Evolutionary conservation across 2,797 vertebrate genomes (phyloP).

Genomic region (Petrocephalus sullivani): DNA sequence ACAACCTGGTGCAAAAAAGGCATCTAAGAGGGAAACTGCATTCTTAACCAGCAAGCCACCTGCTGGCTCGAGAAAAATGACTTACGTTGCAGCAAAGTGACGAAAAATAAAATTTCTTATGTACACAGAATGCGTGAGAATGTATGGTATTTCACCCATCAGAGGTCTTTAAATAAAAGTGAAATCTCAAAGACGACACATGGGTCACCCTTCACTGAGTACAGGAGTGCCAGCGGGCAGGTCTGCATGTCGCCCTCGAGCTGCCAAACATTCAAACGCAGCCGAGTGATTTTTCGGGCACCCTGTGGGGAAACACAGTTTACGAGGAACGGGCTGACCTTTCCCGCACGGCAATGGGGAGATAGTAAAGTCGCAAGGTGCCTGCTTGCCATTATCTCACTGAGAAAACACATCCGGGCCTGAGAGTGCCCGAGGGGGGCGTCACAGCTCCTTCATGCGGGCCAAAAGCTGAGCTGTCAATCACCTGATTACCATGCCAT

Average conservation of each 20-base stretch:
- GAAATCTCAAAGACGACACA: not conserved
- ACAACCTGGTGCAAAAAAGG: not conserved
- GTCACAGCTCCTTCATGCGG: not conserved
- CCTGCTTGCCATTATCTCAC: not conserved
- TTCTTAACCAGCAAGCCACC: not conserved
- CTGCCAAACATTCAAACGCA: not conserved
- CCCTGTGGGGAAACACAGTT: not conserved
- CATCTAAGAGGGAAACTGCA: not conserved
- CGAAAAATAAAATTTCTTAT: not conserved
- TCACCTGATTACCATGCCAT: not conserved
- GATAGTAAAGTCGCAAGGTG: not conserved
- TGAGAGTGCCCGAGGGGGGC: not conserved
- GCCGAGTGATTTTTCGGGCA: not conserved
- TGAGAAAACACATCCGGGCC: not conserved
- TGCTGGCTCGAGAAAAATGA: not conserved
- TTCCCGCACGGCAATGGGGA: not conserved
- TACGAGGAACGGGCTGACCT: not conserved
- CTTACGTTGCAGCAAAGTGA: not conserved
- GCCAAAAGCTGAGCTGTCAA: not conserved
- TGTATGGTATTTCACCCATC: not conserved
- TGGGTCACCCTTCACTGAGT: not conserved
- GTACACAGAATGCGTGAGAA: not conserved
- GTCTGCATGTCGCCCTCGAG: not conserved
- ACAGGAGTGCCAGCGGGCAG: not conserved
- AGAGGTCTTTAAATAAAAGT: not conserved